Evolutionary conservation across 1,140 invertebrate genomes (phyloP).

Genomic region (Lasaia peninsularis): DNA sequence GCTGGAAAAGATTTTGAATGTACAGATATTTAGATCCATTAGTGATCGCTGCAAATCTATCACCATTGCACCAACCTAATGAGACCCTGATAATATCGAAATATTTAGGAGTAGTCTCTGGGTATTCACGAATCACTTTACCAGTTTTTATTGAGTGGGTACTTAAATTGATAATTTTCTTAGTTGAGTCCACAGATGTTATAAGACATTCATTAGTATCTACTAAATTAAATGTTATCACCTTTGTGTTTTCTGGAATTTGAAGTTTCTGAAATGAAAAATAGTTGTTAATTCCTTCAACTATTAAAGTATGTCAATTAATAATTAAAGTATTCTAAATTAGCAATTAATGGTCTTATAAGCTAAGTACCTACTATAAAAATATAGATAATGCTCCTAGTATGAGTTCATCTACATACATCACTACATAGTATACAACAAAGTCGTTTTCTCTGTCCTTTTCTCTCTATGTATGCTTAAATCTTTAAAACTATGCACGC

Average conservation of each 20-base stretch:
- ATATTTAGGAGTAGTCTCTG: conserved; percentile 27
- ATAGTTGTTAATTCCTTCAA: no score
- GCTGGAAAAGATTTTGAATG: conserved; percentile 52
- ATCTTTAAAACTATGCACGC: no score
- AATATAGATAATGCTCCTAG: no score
- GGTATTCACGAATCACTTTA: conserved; percentile 39
- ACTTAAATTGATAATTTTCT: conserved; percentile 25
- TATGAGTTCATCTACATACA: no score
- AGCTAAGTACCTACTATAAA: no score
- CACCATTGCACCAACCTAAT: conserved; percentile 52
- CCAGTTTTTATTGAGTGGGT: conserved; percentile 53
- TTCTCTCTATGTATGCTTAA: no score
- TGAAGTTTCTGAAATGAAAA: conserved; percentile 62
- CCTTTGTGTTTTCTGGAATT: conserved; percentile 35
- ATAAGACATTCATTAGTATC: conserved; percentile 62
- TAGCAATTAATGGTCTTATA: no score
- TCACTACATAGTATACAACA: no score
- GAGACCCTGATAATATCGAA: conserved; percentile 47
- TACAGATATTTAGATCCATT: conserved; percentile 52
- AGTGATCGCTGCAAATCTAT: conserved; percentile 55
- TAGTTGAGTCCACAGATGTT: conserved; percentile 23
- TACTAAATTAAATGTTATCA: conserved; percentile 60
- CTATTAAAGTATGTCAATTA: no score
- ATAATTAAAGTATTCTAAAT: no score
- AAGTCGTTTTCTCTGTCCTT: no score